These are phyloP conservation scores for Heliconius hermathena DNA, from an alignment of 1,140 invertebrate species.

Conservation along the genomic window DNA sequence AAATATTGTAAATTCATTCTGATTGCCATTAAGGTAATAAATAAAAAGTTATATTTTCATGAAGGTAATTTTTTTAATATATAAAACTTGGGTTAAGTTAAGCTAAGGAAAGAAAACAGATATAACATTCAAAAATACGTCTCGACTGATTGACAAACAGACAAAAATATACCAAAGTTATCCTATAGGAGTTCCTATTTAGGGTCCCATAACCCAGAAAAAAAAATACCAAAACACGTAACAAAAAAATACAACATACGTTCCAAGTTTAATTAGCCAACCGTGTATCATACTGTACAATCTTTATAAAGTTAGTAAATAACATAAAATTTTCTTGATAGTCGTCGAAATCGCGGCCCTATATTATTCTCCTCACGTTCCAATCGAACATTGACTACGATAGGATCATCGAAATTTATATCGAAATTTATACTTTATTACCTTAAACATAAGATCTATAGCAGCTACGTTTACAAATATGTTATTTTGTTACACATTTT, in stretches of 20 bases:
- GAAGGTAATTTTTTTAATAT: no score
- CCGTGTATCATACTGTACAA: neutral
- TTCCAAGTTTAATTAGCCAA: neutral
- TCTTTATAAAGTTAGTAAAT: conserved; percentile 19
- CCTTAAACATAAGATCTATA: neutral
- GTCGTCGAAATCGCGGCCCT: conserved; percentile 30
- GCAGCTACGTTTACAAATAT: neutral
- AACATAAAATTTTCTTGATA: conserved; percentile 38
- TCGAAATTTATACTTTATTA: neutral
- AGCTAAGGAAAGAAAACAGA: no score
- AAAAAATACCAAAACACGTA: neutral
- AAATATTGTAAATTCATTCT: neutral
- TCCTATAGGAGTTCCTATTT: no score
- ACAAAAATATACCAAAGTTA: no score
- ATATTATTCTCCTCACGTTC: conserved; percentile 32
- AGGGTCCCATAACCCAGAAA: neutral
- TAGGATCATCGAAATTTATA: neutral
- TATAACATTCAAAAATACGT: no score
- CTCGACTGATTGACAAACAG: no score
- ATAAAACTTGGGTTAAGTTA: no score
- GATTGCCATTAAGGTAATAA: no score
- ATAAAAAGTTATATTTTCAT: no score
- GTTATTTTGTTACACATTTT: neutral
- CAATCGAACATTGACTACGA: neutral
- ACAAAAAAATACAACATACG: neutral